Evolutionary conservation across 2,113 vertebrate species (phyloP).

Genomic region (Gymnobelideus leadbeateri): DNA sequence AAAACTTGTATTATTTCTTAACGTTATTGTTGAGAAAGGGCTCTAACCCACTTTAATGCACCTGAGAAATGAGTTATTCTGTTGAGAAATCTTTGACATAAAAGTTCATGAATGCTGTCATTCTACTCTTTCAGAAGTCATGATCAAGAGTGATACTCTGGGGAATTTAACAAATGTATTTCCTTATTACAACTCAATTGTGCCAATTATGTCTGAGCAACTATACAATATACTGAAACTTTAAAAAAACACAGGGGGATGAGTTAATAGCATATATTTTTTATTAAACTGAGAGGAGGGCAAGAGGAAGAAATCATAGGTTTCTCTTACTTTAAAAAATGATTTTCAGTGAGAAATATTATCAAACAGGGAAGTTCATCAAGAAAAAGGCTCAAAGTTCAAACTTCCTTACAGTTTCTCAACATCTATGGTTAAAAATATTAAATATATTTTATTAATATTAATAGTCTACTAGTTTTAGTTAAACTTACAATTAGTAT

Average conservation of each 20-base stretch:
- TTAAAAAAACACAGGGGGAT: neutral
- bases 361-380: neutral
- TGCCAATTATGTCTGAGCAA: neutral
- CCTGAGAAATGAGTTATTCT: neutral
- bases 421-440: neutral
- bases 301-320: neutral
- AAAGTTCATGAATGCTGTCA: neutral
- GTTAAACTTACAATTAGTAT: neutral
- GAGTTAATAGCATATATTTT: neutral
- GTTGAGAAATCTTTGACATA: neutral
- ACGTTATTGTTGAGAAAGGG: neutral
- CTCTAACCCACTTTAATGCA: neutral
- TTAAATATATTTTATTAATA: slow-evolving; percentile 2
- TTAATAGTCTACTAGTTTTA: neutral
- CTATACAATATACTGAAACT: neutral
- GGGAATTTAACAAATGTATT: neutral
- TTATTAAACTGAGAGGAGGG: neutral
- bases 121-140: neutral
- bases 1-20: neutral
- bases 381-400: neutral
- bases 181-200: neutral
- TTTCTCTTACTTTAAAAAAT: neutral
- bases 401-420: neutral
- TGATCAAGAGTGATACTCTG: neutral
- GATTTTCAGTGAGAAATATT: neutral